Base-by-base conservation (phyloP, 2,797 vertebrate species). In the Phataginus tricuspis region DNA sequence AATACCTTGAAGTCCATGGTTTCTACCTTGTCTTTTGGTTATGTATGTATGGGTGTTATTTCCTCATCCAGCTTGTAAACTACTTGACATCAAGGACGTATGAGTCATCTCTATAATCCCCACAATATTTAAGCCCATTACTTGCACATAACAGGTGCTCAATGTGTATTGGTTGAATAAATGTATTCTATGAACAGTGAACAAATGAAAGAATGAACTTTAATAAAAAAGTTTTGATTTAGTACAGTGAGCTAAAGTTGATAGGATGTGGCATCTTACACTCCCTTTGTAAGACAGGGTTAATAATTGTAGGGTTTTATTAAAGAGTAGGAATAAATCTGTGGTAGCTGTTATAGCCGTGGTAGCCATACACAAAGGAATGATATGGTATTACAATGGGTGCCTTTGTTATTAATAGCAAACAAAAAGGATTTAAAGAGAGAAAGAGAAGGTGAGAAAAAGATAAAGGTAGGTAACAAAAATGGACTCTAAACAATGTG, bases 181-280 rank as follows among this genome's bases (percentile, higher is more conserved):
- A 31, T 75, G 3, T 37, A 51, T 57, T 71, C 31, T 49, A 27
- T 49, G 42, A 63, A 53, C 49, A 74, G 75, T 12, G 16, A 87
- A 71, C 4, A 12, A 84, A 90, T 82, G 34, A 78, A 53, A 15
- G 37, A 64, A 18, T 74, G 2, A n/a, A 31, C 51, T 74, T 93
- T 49, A 90, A 14, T 85, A 42, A 49, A 90, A 90, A 91, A 80
- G 49, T 83, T 72, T 61, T 77, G 49, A 86, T 68, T 74, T 80
- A 57, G 37, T 34, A 83, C 3, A 49, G 13, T 68, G 7, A 25
- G 49, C 37, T 64, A 10, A 88, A 45, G 5, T 69, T 59, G 39
- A 91, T 49, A 64, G 2, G 84, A 0, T 51, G 2, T 66, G 12
- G 34, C 74, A 78, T 75, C 15, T 94, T 86, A 27, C 0, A n/a